These are phyloP conservation scores for Axinella damicornis DNA, from an alignment of 37 sponge, comb jelly and placozoan genomes.

Conservation along the genomic window DNA sequence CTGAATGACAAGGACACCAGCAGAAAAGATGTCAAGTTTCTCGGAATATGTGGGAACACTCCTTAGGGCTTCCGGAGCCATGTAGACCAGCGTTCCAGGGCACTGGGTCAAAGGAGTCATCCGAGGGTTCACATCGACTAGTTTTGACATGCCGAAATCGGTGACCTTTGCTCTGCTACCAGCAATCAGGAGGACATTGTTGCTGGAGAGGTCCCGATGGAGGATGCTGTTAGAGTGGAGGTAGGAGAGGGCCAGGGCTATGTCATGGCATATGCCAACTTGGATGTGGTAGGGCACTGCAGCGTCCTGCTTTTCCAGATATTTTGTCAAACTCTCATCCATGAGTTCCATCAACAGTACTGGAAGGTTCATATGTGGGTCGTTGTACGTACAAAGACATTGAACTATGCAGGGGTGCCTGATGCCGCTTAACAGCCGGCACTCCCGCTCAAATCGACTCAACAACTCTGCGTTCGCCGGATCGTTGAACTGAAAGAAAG, in stretches of 20 bases:
- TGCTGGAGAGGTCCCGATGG: too few relatives aligned
- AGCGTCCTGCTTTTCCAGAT: conserved; percentile 7
- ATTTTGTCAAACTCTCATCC: conserved; percentile 42
- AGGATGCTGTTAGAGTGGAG: too few relatives aligned
- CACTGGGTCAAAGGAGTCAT: background rate
- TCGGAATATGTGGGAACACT: background rate
- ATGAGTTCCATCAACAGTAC: conserved; percentile 50
- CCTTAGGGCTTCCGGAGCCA: conserved; percentile 42
- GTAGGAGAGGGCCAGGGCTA: too few relatives aligned
- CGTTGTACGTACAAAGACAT: background rate
- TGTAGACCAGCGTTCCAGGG: conserved; percentile 19
- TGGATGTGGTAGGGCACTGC: conserved; percentile 12
- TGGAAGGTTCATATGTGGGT: background rate
- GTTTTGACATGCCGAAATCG: conserved; percentile 38
- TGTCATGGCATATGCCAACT: conserved; percentile 34
- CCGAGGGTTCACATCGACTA: background rate
- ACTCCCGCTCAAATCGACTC: conserved; percentile 12
- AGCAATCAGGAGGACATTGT: too few relatives aligned
- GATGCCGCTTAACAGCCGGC: background rate
- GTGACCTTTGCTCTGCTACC: too few relatives aligned
- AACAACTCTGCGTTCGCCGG: too few relatives aligned
- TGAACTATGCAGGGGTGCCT: conserved; percentile 11
- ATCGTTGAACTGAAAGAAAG: too few relatives aligned
- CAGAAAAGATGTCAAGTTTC: conserved; percentile 28
- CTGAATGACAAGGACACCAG: conserved; percentile 38